Evolutionary conservation across 1,140 invertebrate genomes (phyloP).

Genomic region (Caenorhabditis tropicalis): DNA sequence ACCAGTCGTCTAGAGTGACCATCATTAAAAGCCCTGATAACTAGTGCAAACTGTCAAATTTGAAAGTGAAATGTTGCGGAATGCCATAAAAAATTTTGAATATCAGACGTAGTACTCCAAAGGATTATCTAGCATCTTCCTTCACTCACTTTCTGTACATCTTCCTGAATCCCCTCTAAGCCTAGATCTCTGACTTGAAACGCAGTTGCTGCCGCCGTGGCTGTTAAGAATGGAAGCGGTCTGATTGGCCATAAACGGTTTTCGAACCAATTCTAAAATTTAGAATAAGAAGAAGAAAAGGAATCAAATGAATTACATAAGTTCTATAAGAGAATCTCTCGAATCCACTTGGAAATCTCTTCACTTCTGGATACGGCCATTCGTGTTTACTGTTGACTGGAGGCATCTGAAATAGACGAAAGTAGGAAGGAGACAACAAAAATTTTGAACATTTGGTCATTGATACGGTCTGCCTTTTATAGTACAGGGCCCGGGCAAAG

Average conservation of each 20-base stretch:
- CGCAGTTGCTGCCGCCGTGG: conserved; percentile 44
- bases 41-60: too few relatives aligned
- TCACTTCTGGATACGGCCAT: neutral
- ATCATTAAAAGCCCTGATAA: too few relatives aligned
- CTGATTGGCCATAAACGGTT: conserved; percentile 62
- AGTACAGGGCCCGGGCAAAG: conserved; percentile 24
- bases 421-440: neutral
- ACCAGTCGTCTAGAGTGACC: too few relatives aligned
- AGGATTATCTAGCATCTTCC: too few relatives aligned
- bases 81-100: too few relatives aligned
- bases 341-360: neutral
- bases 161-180: neutral
- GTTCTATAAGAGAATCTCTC: conserved; percentile 32
- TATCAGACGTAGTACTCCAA: too few relatives aligned
- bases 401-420: conserved; percentile 14
- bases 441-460: conserved; percentile 1
- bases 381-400: conserved; percentile 29
- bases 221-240: conserved; percentile 49
- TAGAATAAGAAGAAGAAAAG: too few relatives aligned
- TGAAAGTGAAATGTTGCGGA: too few relatives aligned
- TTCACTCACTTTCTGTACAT: conserved; percentile 43
- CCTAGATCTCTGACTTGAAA: conserved; percentile 31
- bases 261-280: conserved; percentile 62
- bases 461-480: conserved; percentile 16
- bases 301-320: conserved; percentile 9